phyloP scores from a whole-genome alignment of 2,113 vertebrate species.

The Puffinus mauretanicus region DNA sequence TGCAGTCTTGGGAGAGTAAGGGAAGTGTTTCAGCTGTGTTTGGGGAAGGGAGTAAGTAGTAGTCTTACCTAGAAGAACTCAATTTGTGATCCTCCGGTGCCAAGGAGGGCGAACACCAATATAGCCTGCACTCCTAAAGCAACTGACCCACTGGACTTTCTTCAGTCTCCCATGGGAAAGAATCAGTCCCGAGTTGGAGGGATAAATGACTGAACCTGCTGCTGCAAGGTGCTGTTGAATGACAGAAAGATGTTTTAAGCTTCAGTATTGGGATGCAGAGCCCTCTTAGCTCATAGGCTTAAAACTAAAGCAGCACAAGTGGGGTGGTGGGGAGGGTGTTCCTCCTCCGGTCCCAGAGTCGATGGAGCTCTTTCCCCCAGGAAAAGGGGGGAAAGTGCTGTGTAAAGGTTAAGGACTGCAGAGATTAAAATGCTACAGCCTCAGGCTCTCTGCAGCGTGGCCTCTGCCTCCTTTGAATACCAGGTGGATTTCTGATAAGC shows the following conservation, averaged over 20 bases:
- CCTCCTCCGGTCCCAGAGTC: background rate
- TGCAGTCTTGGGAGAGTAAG: background rate
- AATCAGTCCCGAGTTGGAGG: fast-evolving
- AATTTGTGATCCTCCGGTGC: background rate
- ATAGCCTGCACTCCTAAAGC: background rate
- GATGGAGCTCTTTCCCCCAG: background rate
- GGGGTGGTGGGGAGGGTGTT: background rate
- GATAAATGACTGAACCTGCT: background rate
- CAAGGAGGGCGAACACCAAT: background rate
- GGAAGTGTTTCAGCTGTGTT: background rate
- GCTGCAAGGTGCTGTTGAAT: background rate
- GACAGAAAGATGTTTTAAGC: background rate
- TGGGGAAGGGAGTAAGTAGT: background rate
- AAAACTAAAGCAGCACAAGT: background rate
- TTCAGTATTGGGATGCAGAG: background rate
- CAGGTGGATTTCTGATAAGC: background rate
- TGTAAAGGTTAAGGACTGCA: background rate
- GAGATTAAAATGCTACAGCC: background rate
- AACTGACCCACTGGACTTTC: background rate
- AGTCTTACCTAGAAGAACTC: background rate
- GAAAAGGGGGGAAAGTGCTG: background rate
- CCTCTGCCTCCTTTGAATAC: background rate
- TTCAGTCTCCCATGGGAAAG: background rate
- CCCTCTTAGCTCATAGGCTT: background rate
- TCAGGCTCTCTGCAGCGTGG: background rate